Percentiles rank a stretch among this genome's conserved stretches.
phyloP scores from a whole-genome alignment of 1,140 invertebrate genomes.

The Papilio xuthus region DNA sequence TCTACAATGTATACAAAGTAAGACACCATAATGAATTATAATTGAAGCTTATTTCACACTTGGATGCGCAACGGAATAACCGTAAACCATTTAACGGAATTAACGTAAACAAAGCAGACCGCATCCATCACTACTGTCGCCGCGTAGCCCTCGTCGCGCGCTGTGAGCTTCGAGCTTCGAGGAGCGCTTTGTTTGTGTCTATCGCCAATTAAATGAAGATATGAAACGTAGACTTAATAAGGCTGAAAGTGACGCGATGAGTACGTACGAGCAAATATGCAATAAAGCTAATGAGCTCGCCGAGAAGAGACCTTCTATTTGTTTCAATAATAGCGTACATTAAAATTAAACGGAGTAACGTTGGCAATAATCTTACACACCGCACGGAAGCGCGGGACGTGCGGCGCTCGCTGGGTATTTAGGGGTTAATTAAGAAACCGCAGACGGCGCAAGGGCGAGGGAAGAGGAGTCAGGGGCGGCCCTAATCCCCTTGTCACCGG shows the following conservation, averaged over 20 bases:
- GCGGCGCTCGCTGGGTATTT: constrained; percentile 67
- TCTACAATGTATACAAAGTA: not conserved
- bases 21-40: not conserved
- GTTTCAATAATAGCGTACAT: constrained; percentile 72
- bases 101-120: constrained; percentile 27
- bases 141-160: not conserved
- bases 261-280: constrained; percentile 46
- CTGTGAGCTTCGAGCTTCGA: not conserved
- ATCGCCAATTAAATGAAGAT: constrained; percentile 39
- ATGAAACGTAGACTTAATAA: constrained; percentile 42
- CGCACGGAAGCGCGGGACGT: constrained; percentile 54
- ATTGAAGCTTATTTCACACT: not conserved
- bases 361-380: constrained; percentile 73
- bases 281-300: constrained; percentile 61
- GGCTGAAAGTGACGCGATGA: constrained; percentile 46
- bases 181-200: constrained; percentile 25
- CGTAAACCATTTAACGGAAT: constrained; percentile 30
- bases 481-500: constrained; percentile 73
- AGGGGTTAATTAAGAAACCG: constrained; percentile 79
- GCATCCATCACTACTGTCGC: constrained; percentile 30
- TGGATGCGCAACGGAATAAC: not conserved
- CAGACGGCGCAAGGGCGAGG: constrained; percentile 54
- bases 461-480: constrained; percentile 44
- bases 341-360: constrained; percentile 71
- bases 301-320: constrained; percentile 58